Evolutionary conservation across 2,797 vertebrate species (phyloP), one percentile per base, ranked within the genome.

Genomic region (Lepilemur ruficaudatus): DNA sequence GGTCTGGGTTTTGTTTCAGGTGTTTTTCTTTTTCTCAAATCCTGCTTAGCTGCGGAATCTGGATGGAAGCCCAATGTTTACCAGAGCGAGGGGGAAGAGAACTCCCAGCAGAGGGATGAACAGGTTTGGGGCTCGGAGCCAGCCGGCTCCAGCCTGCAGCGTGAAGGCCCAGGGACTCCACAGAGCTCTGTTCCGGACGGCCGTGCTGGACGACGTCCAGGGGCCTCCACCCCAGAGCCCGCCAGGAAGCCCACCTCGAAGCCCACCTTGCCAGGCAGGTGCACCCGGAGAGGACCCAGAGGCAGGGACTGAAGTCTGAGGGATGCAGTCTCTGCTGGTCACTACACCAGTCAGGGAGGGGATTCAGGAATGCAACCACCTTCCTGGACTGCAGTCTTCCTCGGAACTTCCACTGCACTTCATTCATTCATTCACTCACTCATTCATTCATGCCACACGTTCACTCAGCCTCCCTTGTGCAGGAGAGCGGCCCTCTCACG

Each of bases 391-490:
- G 9, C 48, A 35, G 52, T 15, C 23, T 48, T 17, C 38, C 52
- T 14, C 1, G 12, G 38, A 46, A 23, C 35, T 38, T 17, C 52
- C 2, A 0, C 1, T 4, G 2, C 3, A 1, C 32, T n/a, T 20
- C 17, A 0, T 9, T 10, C 50, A 7, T n/a, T 8, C 41, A 13
- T 2, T 35, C 41, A 13, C 4, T 57, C 55, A 57, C 4, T 5
- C 18, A 2, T 0, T 20, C 7, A 13, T 15, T 52, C 35, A 22
- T 0, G 5, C 61, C 52, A 2, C 0, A 0, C 6, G 23, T 20
- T 20, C 35, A 2, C 41, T 6, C 6, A n/a, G 50, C 14, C 30
- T 32, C n/a, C 6, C 87, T 30, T 5, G 28, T 1, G 9, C 10
- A 3, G 15, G 43, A 11, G 0, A 48, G 28, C 7, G 6, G 12